Percentiles rank a stretch among this genome's conserved stretches.
Evolutionary conservation across 2,797 vertebrate genomes (phyloP).

Genomic region (Chromobotia macracanthus): DNA sequence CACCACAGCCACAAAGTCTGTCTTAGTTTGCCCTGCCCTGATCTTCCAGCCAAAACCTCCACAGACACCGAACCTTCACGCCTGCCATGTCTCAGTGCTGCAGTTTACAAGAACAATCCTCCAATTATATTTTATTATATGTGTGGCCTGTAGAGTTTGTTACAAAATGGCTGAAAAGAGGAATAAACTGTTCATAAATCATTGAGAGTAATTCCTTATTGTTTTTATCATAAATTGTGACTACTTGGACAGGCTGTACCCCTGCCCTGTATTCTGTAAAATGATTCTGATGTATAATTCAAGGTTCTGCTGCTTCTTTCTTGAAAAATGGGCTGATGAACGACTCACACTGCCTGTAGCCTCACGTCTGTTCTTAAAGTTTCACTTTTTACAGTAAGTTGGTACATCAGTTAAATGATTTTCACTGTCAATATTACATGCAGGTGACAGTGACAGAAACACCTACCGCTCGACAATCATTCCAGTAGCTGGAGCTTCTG

Average conservation of each 20-base stretch:
- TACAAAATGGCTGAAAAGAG: conserved; percentile 29
- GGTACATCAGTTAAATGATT: no score
- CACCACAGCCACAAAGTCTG: conserved; percentile 63
- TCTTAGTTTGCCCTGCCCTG: conserved; percentile 68
- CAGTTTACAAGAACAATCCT: conserved; percentile 45
- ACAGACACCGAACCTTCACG: conserved; percentile 42
- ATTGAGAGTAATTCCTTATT: conserved; percentile 29
- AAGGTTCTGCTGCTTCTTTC: conserved; percentile 1
- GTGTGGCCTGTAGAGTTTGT: conserved; percentile 45
- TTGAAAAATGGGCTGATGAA: background rate
- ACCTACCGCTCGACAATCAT: no score
- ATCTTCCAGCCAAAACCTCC: conserved; percentile 45
- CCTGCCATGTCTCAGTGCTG: conserved; percentile 7
- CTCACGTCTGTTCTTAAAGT: no score
- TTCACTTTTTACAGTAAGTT: no score
- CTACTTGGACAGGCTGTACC: background rate
- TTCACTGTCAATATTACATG: no score
- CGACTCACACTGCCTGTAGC: background rate
- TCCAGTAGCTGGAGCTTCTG: no score
- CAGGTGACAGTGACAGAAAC: no score
- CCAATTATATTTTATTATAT: conserved; percentile 51
- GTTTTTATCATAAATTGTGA: conserved; percentile 3
- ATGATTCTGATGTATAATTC: conserved; percentile 4
- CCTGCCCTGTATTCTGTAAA: background rate
- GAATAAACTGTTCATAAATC: conserved; percentile 39